These are phyloP conservation scores for Drosophila trapezifrons DNA, from an alignment of 1,140 invertebrate species.

Conservation along the genomic window DNA sequence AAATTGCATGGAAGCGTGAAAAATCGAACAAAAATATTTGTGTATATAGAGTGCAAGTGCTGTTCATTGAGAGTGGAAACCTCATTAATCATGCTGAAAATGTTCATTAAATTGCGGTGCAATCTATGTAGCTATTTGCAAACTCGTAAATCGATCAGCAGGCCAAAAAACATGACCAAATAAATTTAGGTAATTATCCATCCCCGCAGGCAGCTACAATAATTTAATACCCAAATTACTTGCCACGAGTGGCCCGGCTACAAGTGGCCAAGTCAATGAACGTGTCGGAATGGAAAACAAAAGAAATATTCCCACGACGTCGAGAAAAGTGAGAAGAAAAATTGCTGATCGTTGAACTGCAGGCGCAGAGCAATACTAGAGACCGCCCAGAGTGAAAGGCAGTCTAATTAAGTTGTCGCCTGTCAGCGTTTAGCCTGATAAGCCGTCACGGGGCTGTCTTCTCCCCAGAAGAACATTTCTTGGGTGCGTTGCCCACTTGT, in stretches of 20 bases:
- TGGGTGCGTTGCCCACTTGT: conserved; percentile 57
- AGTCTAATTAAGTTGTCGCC: conserved; percentile 74
- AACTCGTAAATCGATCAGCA: conserved; percentile 62
- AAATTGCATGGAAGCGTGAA: conserved; percentile 81
- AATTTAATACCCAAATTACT: conserved; percentile 68
- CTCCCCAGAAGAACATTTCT: neutral
- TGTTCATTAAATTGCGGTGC: conserved; percentile 61
- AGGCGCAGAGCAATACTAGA: conserved; percentile 30
- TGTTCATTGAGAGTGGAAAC: conserved; percentile 69
- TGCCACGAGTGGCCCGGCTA: conserved; percentile 7
- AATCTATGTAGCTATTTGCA: conserved; percentile 55
- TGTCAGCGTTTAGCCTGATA: conserved; percentile 68
- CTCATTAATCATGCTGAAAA: conserved; percentile 71
- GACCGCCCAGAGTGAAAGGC: conserved; percentile 42
- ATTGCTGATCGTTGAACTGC: conserved; percentile 20
- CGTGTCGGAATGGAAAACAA: conserved; percentile 63
- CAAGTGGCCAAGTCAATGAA: conserved; percentile 64
- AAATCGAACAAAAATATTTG: conserved; percentile 75
- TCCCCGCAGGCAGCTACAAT: conserved; percentile 4
- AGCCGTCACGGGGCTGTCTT: conserved; percentile 42
- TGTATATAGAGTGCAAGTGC: conserved; percentile 28
- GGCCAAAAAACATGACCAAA: conserved; percentile 32
- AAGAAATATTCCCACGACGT: conserved; percentile 27
- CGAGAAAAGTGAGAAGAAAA: conserved; percentile 20
- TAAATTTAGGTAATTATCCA: conserved; percentile 68